Evolutionary conservation across 1,140 invertebrate genomes (phyloP), one percentile per base, ranked within the genome.

Genomic region (Linepithema humile): DNA sequence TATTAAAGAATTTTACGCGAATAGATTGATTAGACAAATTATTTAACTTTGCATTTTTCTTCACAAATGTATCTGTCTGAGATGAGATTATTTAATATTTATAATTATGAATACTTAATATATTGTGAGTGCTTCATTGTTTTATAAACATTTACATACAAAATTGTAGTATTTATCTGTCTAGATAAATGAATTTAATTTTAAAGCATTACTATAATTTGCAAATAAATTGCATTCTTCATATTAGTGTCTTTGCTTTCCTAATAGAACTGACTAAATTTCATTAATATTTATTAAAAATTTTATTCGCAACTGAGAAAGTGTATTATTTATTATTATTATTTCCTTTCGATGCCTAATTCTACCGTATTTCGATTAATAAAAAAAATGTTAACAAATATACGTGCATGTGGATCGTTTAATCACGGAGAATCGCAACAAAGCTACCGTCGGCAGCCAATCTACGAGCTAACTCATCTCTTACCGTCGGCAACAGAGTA

Each of bases 401-500:
- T n/a, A 45, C 48, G 62, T 26, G 15, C 23, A 32, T 74, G 23
- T 17, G 38, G 32, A 43, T 57, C 64, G 45, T 35, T 80, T 57
- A 80, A 67, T 80, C 70, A 40, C 48, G 40, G 48, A 40, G 38
- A 43, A 80, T 70, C 64, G 48, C 64, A 57, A 69, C 75, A 55
- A 43, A 80, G 75, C 75, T 70, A 64, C 75, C 75, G 75, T 70
- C 75, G 75, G 75, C 64, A 67, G 64, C 35, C 62, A 69, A 80
- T 80, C 48, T 65, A 35, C 48, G 48, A 69, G 64, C 75, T 80
- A 80, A 80, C 48, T 69, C 59, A 38, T 48, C 35, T 80, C 67
- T 80, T 80, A 80, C 64, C 75, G 64, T 69, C 75, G 50, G 75
- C 75, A 80, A 69, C 75, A 70, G 64, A 80, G 64, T 69, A 80